phyloP scores from a whole-genome alignment of 2,888 invertebrate species.

The Sinopyrophorus schimmeli region DNA sequence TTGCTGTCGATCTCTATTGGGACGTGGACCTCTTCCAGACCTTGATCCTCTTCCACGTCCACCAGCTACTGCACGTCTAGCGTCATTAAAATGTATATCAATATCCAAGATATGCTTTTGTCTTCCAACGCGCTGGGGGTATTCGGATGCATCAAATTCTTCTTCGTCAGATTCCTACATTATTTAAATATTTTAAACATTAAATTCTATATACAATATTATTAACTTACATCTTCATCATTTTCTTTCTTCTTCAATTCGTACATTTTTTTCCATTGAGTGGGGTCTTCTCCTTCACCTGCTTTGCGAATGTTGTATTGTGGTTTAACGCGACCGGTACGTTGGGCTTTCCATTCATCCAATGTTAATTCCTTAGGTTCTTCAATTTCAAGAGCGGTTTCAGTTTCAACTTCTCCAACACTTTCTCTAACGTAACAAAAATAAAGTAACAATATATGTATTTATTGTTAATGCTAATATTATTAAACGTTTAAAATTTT shows the following conservation, averaged over 20 bases:
- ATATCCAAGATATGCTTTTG: conserved; percentile 85
- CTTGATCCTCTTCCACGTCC: conserved; percentile 64
- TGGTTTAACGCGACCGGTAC: conserved; percentile 79
- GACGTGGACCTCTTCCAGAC: conserved; percentile 49
- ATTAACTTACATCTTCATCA: conserved; percentile 52
- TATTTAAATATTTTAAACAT: too few species aligned
- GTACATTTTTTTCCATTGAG: conserved; percentile 92
- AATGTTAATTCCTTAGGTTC: conserved; percentile 86
- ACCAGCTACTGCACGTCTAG: conserved; percentile 70
- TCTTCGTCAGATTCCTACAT: conserved; percentile 53
- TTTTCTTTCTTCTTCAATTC: conserved; percentile 77
- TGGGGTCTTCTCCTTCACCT: conserved; percentile 89
- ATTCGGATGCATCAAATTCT: conserved; percentile 75
- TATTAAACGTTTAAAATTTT: too few species aligned
- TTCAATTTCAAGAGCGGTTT: conserved; percentile 63
- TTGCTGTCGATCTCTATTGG: conserved; percentile 36
- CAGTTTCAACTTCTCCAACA: conserved; percentile 46
- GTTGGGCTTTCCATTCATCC: conserved; percentile 92
- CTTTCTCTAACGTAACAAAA: conserved; percentile 43
- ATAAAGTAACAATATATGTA: conserved; percentile 3
- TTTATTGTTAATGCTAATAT: too few species aligned
- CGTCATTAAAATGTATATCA: conserved; percentile 85
- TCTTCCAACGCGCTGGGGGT: conserved; percentile 83
- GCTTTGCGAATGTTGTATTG: conserved; percentile 91
- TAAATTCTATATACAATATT: too few species aligned